phyloP scores from a whole-genome alignment of 1,140 invertebrate genomes.

The Drosophila lacertosa region DNA sequence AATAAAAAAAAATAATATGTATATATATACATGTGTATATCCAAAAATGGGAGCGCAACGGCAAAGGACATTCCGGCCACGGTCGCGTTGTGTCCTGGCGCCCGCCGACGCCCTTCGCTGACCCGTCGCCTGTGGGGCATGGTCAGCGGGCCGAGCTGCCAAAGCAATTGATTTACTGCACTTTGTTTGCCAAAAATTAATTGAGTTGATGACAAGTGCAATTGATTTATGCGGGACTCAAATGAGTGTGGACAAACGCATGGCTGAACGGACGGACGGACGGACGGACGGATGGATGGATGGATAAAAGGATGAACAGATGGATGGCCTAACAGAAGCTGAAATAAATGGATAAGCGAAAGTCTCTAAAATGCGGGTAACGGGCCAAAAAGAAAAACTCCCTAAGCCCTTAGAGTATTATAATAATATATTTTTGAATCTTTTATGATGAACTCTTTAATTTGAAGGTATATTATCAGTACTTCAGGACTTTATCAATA shows the following conservation, averaged over 20 bases:
- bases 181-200: slow-evolving; percentile 84
- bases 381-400: neutral
- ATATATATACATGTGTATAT: no score
- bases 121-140: slow-evolving; percentile 12
- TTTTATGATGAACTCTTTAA: no score
- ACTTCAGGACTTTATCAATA: no score
- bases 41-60: slow-evolving; percentile 31
- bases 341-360: slow-evolving; percentile 23
- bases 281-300: slow-evolving; percentile 30
- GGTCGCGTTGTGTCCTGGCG: neutral
- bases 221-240: slow-evolving; percentile 84
- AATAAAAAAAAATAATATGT: slow-evolving; percentile 15
- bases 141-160: slow-evolving; percentile 75
- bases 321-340: slow-evolving; percentile 12
- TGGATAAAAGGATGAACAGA: slow-evolving; percentile 11
- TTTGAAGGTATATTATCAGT: no score
- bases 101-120: neutral
- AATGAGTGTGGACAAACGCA: slow-evolving; percentile 78
- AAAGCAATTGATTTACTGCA: slow-evolving; percentile 84
- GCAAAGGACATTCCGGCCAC: slow-evolving; percentile 31
- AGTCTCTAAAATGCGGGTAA: slow-evolving; percentile 19
- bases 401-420: no score
- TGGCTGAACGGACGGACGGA: slow-evolving; percentile 44
- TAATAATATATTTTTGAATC: no score
- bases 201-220: slow-evolving; percentile 84